Base-by-base conservation (phyloP, 2,113 vertebrate genomes). In the Callospermophilus lateralis region DNA sequence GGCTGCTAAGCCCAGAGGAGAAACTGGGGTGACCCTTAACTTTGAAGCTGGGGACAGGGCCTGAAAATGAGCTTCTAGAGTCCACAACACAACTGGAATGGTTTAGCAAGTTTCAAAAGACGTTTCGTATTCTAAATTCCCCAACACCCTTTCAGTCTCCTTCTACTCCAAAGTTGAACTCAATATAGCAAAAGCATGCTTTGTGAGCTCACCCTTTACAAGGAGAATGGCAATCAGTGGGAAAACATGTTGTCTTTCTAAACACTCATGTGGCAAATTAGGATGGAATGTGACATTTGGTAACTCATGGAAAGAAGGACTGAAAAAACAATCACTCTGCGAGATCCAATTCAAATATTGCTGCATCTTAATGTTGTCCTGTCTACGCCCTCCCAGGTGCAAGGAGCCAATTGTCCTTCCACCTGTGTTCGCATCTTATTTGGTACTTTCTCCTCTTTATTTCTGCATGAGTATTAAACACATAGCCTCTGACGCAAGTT, bases 61-160 rank as follows among this genome's bases (percentile, higher is more conserved):
- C 39, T 87, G 42, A 77, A 53, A 80, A 77, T 78, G 70, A 92
- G 68, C 55, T 79, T 95, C n/a, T 65, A 63, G 61, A 87, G 73
- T 70, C 87, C 61, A 39, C 34, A 68, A 85, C 63, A 58, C 32
- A 67, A 67, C 8, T 39, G 28, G 39, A 63, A 95, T 84, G 70
- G 22, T 12, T 79, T 20, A 55, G 28, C 79, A 68, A 53, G 11
- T 74, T 61, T 90, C 58, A 78, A 83, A 83, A 68, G 63, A 24
- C 37, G 58, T 68, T 93, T 84, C 13, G 68, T 70, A 3, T 42
- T 68, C 32, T 53, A n/a, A 93, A 95, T 55, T 10, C n/a, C n/a
- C 87, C 70, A 70, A 6, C 8, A 20, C 63, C 10, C 39, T 94
- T 73, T 84, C 76, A 91, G 34, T 26, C 51, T 85, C 42, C n/a